Conservation (phyloP, 2,797 vertebrate genomes). For the Orestias chungarensis region DNA sequence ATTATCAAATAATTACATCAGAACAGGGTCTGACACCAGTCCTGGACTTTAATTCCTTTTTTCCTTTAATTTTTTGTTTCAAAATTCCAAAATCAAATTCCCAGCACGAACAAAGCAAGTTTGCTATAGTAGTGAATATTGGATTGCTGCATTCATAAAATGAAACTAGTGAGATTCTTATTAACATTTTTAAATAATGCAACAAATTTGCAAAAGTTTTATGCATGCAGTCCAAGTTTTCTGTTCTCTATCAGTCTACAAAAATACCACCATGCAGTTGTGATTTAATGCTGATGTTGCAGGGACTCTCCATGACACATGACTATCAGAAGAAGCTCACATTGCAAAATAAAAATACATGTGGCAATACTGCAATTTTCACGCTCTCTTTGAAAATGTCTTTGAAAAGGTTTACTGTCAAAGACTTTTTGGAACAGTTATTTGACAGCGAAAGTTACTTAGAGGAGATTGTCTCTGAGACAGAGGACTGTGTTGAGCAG, state of each 20-base stretch:
- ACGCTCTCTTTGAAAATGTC: no score
- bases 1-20: neutral
- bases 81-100: neutral
- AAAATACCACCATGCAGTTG: neutral
- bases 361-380: conserved; percentile 11
- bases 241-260: neutral
- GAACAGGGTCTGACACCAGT: neutral
- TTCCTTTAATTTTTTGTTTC: neutral
- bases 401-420: no score
- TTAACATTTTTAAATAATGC: neutral
- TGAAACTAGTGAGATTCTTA: neutral
- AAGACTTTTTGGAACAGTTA: no score
- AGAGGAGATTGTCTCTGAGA: no score
- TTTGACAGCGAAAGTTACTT: no score
- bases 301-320: conserved; percentile 6
- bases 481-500: no score
- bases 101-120: neutral
- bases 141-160: neutral
- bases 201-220: neutral
- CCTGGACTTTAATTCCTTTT: neutral
- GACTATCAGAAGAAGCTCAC: conserved; percentile 2
- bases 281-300: neutral
- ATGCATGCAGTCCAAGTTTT: neutral
- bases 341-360: conserved; percentile 45
- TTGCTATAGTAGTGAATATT: neutral